Conservation (phyloP, 1,140 invertebrate species). For the Drosophila athabasca region DNA sequence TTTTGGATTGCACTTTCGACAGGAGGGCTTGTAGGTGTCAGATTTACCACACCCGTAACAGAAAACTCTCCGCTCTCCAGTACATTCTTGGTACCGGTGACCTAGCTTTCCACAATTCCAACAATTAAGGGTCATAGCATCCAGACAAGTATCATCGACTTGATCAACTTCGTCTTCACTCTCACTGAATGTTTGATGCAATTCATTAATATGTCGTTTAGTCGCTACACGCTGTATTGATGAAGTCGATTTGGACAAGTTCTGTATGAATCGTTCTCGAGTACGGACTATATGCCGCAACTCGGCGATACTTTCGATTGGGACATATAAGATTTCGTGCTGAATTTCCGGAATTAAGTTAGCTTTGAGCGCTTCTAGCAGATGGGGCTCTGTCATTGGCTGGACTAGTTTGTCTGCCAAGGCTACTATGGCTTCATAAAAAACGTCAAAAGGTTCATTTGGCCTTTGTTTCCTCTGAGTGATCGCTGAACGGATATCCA, state of each 20-base stretch:
- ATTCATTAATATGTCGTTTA: too few species aligned
- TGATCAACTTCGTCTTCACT: too few species aligned
- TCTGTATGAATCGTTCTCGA: not conserved
- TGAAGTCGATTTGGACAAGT: not conserved
- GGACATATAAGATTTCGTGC: constrained; percentile 3
- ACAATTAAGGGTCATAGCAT: too few species aligned
- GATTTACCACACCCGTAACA: too few species aligned
- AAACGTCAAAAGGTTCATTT: constrained; percentile 2
- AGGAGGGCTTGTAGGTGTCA: too few species aligned
- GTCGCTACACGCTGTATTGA: too few species aligned
- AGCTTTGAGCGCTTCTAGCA: constrained; percentile 4
- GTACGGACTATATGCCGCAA: constrained; percentile 5
- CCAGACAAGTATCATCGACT: too few species aligned
- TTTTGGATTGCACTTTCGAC: too few species aligned
- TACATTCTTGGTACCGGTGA: too few species aligned
- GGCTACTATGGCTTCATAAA: constrained; percentile 1
- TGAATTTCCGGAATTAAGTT: constrained; percentile 2
- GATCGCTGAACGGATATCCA: constrained; percentile 10
- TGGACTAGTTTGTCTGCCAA: constrained; percentile 8
- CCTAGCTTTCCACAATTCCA: too few species aligned
- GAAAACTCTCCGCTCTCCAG: too few species aligned
- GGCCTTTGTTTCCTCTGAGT: constrained; percentile 10
- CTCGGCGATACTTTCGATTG: not conserved
- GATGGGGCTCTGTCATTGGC: not conserved
- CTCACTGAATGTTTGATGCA: too few species aligned